These are phyloP conservation scores for Otus sunia DNA, from an alignment of 2,113 vertebrate species.

Conservation along the genomic window DNA sequence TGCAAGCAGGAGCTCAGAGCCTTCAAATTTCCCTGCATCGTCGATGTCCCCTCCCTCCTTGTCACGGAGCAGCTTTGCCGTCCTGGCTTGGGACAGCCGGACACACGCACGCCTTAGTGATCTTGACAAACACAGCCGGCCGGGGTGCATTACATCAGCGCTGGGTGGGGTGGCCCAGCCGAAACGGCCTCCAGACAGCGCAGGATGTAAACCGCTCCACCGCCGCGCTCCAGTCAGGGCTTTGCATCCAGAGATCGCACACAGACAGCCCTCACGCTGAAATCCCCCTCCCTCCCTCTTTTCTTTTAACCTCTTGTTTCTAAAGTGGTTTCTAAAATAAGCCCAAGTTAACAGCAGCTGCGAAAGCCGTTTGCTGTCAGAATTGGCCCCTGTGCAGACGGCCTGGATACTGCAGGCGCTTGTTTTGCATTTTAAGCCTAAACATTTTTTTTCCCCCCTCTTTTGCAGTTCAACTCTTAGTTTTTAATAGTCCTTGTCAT, in stretches of 20 bases:
- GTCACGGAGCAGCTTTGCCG: not conserved
- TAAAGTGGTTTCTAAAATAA: constrained; percentile 72
- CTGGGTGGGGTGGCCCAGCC: constrained; percentile 66
- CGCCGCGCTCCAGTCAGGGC: constrained; percentile 11
- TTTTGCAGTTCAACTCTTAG: constrained; percentile 52
- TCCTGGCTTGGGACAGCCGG: not conserved
- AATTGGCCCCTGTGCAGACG: constrained; percentile 35
- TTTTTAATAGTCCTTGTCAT: constrained; percentile 78
- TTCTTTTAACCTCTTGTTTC: constrained; percentile 66
- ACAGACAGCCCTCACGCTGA: not conserved
- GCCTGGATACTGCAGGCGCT: constrained; percentile 46
- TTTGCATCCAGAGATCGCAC: constrained; percentile 5
- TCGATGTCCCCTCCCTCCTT: not conserved
- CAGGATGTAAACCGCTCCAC: constrained; percentile 45
- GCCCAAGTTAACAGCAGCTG: constrained; percentile 24
- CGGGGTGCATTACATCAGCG: constrained; percentile 67
- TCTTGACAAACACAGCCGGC: constrained; percentile 60
- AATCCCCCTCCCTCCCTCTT: not conserved
- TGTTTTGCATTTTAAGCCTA: constrained; percentile 62
- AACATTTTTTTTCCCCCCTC: not conserved
- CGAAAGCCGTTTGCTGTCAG: constrained; percentile 47
- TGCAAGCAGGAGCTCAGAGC: not conserved
- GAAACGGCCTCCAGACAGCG: constrained; percentile 48
- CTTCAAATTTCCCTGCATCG: not conserved
- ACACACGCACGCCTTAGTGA: constrained; percentile 42